Percentiles rank a stretch among this genome's conserved stretches.
phyloP scores from a whole-genome alignment of 2,797 vertebrate species.

The Rhynchonycteris naso region DNA sequence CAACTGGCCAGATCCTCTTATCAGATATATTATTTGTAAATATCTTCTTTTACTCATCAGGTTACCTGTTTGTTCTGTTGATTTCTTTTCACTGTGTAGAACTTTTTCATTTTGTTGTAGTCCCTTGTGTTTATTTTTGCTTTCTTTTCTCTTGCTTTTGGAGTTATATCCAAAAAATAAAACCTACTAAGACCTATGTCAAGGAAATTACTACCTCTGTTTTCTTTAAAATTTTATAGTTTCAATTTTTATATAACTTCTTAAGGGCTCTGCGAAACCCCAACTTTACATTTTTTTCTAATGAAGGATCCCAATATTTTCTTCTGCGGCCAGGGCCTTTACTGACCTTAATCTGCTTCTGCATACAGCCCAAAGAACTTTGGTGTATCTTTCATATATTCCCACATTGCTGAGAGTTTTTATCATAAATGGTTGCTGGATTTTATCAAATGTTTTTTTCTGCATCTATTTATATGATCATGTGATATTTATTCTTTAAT shows the following conservation, averaged over 20 bases:
- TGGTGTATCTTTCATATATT: too few relatives aligned
- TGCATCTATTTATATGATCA: too few relatives aligned
- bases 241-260: not conserved
- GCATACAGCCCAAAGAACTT: too few relatives aligned
- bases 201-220: not conserved
- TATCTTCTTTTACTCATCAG: not conserved
- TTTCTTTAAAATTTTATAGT: not conserved
- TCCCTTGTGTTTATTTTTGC: not conserved
- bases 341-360: too few relatives aligned
- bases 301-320: too few relatives aligned
- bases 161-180: not conserved
- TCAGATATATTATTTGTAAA: not conserved
- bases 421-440: too few relatives aligned
- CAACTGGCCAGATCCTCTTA: not conserved
- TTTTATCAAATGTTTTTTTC: too few relatives aligned
- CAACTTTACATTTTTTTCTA: too few relatives aligned
- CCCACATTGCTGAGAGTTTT: too few relatives aligned
- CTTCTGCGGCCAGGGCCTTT: too few relatives aligned
- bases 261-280: too few relatives aligned
- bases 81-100: not conserved
- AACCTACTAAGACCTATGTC: not conserved
- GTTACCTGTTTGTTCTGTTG: not conserved
- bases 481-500: too few relatives aligned
- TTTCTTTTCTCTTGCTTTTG: not conserved
- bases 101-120: not conserved